Conservation (phyloP, 2,113 vertebrate genomes). For the Neodontobutis hainanensis region DNA sequence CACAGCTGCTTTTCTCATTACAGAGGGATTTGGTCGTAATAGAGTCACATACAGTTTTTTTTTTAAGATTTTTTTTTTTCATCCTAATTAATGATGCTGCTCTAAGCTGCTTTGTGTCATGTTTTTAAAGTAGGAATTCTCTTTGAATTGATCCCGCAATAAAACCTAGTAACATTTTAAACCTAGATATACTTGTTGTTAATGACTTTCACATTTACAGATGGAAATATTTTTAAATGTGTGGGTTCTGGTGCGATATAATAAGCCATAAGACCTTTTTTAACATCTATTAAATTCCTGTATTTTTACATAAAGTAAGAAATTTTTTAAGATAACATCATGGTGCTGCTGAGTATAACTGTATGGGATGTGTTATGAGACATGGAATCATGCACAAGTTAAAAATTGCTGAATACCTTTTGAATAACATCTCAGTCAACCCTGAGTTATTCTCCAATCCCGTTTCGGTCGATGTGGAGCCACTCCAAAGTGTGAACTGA, state of each 20-base stretch:
- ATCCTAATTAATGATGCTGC: conserved; percentile 12
- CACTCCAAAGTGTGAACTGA: conserved; percentile 58
- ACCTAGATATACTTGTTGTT: neutral
- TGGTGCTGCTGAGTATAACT: too few species aligned
- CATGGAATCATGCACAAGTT: too few species aligned
- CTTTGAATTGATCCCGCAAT: neutral
- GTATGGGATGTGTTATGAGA: too few species aligned
- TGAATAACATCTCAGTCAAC: too few species aligned
- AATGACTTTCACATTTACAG: too few species aligned
- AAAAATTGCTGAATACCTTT: too few species aligned
- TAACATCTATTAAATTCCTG: too few species aligned
- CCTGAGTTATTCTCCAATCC: conserved; percentile 1
- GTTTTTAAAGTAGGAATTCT: conserved; percentile 1
- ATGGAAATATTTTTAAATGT: too few species aligned
- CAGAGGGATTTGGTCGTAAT: conserved; percentile 22
- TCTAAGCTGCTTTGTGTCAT: conserved; percentile 1
- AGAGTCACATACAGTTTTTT: neutral
- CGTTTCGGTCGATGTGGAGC: conserved; percentile 35
- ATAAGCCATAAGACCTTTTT: too few species aligned
- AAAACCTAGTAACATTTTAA: neutral
- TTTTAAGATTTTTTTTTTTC: conserved; percentile 5
- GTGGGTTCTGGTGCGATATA: too few species aligned
- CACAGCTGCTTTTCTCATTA: conserved; percentile 30
- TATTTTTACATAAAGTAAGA: too few species aligned
- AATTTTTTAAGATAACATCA: too few species aligned